Evolutionary conservation across 1,140 invertebrate genomes (phyloP).

Genomic region (Bombus polaris): DNA sequence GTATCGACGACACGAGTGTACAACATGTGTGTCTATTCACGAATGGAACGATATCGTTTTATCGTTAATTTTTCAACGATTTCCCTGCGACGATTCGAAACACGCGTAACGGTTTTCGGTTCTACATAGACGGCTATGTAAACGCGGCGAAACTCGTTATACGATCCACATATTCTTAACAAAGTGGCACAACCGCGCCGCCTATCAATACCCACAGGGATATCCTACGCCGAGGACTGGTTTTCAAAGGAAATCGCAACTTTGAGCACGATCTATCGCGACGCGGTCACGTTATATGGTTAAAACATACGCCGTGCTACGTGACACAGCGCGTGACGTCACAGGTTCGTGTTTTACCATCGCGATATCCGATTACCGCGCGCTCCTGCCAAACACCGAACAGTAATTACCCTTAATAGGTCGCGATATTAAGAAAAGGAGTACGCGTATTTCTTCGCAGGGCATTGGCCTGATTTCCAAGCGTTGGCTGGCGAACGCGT

Average conservation of each 20-base stretch:
- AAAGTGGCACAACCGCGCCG: conserved; percentile 19
- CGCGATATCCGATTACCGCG: conserved; percentile 7
- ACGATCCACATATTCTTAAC: conserved; percentile 10
- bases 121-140: neutral
- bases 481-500: neutral
- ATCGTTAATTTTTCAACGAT: neutral
- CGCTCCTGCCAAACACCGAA: conserved; percentile 13
- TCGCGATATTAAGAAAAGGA: conserved; percentile 37
- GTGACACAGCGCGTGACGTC: neutral
- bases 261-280: neutral
- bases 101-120: conserved; percentile 20
- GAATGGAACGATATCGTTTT: too few relatives aligned
- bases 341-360: conserved; percentile 19
- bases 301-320: neutral
- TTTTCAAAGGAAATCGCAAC: conserved; percentile 18
- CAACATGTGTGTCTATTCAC: neutral
- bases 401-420: conserved; percentile 39
- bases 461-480: conserved; percentile 49
- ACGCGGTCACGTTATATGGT: neutral
- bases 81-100: neutral
- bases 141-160: neutral
- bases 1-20: neutral
- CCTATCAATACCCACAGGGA: neutral
- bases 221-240: neutral
- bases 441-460: conserved; percentile 16